Evolutionary conservation across 2,888 invertebrate genomes (phyloP).

Genomic region (Xestia ashworthii): DNA sequence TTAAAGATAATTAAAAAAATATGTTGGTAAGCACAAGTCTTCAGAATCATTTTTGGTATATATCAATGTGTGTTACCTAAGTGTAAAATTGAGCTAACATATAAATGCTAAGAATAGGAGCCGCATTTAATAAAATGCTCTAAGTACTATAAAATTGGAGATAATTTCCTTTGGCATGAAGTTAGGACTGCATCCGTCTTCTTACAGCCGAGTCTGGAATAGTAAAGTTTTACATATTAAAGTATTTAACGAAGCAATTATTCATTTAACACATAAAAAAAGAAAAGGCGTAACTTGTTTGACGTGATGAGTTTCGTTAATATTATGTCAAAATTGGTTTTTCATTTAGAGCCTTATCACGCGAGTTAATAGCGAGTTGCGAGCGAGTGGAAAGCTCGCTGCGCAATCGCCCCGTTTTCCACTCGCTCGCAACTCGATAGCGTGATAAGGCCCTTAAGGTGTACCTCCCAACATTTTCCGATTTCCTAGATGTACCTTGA

Average conservation of each 20-base stretch:
- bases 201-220: slow-evolving; percentile 65
- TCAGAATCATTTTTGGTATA: slow-evolving; percentile 36
- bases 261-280: neutral
- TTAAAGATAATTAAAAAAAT: neutral
- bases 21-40: slow-evolving; percentile 21
- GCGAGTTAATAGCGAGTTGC: too few species aligned
- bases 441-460: too few species aligned
- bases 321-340: too few species aligned
- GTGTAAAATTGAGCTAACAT: slow-evolving; percentile 59
- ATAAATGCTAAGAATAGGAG: slow-evolving; percentile 52
- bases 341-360: too few species aligned
- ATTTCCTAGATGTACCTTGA: too few species aligned
- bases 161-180: slow-evolving; percentile 69
- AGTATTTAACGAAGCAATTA: neutral
- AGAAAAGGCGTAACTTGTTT: too few species aligned
- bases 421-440: too few species aligned
- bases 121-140: slow-evolving; percentile 37
- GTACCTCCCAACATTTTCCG: too few species aligned
- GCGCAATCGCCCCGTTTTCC: too few species aligned
- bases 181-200: slow-evolving; percentile 32
- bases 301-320: too few species aligned
- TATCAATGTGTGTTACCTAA: slow-evolving; percentile 4
- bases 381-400: too few species aligned
- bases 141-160: slow-evolving; percentile 21
- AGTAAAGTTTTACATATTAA: slow-evolving; percentile 19